Conservation (phyloP, 2,888 invertebrate genomes). For the Ligdia adustata region DNA sequence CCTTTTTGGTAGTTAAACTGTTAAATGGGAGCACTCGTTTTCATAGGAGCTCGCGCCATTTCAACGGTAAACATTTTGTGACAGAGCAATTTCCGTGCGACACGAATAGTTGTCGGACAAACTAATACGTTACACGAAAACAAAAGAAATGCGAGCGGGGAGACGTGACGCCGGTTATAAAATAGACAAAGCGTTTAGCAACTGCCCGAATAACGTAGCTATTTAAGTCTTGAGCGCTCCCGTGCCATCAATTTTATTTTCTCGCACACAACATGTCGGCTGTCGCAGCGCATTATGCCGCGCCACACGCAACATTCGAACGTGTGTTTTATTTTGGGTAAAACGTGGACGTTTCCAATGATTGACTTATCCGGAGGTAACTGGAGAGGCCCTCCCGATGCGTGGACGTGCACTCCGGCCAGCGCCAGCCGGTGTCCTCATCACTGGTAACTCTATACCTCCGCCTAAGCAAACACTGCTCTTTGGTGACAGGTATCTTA, state of each 20-base stretch:
- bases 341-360: conserved; percentile 79
- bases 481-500: conserved; percentile 66
- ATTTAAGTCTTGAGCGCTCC: conserved; percentile 77
- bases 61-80: conserved; percentile 55
- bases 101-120: conserved; percentile 66
- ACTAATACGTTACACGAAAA: conserved; percentile 73
- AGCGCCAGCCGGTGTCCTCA: conserved; percentile 36
- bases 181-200: conserved; percentile 81
- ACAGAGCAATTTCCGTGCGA: conserved; percentile 67
- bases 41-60: conserved; percentile 53
- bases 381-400: conserved; percentile 75
- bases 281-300: conserved; percentile 80
- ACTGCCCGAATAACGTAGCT: conserved; percentile 72
- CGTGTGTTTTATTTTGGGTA: conserved; percentile 78
- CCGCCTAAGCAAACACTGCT: conserved; percentile 55
- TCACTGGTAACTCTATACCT: conserved; percentile 62
- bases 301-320: conserved; percentile 79
- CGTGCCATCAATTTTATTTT: conserved; percentile 82
- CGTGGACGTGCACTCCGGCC: conserved; percentile 47
- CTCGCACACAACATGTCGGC: conserved; percentile 82
- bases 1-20: conserved; percentile 52
- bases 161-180: conserved; percentile 73
- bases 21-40: conserved; percentile 61
- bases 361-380: conserved; percentile 84
- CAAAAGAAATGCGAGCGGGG: conserved; percentile 58